Evolutionary conservation across 2,797 vertebrate species (phyloP).

Genomic region (Chanos chanos): DNA sequence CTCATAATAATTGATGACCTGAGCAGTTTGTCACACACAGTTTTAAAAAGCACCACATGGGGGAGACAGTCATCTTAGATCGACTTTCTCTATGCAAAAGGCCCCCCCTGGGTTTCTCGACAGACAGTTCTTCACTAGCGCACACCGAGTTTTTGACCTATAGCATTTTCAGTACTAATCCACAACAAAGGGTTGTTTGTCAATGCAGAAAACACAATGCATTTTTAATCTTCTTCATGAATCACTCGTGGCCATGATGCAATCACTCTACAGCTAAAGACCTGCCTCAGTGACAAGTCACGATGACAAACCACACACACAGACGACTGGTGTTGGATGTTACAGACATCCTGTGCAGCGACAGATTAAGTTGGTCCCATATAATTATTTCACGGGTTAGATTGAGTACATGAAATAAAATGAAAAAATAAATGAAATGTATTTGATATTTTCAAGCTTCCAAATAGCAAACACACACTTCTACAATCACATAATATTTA

Average conservation of each 20-base stretch:
- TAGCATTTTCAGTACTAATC: constrained; percentile 58
- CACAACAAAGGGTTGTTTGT: constrained; percentile 59
- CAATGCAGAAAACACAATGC: constrained; percentile 46
- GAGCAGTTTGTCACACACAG: too few relatives aligned
- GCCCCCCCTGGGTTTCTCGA: too few relatives aligned
- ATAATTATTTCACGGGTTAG: constrained; percentile 68
- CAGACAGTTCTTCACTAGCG: too few relatives aligned
- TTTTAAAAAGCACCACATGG: constrained; percentile 59
- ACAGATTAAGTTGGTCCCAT: constrained; percentile 57
- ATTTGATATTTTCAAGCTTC: too few relatives aligned
- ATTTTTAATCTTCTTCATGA: constrained; percentile 60
- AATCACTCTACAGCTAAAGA: constrained; percentile 34
- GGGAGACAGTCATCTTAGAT: constrained; percentile 68
- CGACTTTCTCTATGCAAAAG: constrained; percentile 32
- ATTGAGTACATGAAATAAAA: constrained; percentile 56
- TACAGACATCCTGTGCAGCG: constrained; percentile 54
- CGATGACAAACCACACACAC: too few relatives aligned
- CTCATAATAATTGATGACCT: too few relatives aligned
- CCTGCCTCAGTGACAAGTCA: not conserved
- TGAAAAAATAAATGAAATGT: constrained; percentile 51
- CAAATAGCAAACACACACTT: too few relatives aligned
- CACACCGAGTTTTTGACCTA: constrained; percentile 50
- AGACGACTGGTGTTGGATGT: constrained; percentile 34
- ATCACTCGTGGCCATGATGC: constrained; percentile 54
- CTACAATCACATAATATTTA: too few relatives aligned